phyloP scores from a whole-genome alignment of 2,888 invertebrate species.

The Psylliodes chrysocephalus region DNA sequence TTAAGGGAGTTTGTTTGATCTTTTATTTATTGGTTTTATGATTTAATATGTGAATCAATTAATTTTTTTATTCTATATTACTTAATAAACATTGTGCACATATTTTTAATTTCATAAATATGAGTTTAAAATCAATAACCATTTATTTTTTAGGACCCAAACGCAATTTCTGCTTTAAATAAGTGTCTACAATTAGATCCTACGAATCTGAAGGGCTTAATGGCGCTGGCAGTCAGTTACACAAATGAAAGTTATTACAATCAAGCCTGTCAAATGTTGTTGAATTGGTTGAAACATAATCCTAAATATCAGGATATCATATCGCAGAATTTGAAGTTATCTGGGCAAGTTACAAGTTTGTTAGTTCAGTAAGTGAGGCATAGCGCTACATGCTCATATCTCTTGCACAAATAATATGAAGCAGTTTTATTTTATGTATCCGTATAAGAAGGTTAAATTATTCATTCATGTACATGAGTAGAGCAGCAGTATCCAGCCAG shows the following conservation, averaged over 20 bases:
- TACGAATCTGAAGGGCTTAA: slow-evolving; percentile 82
- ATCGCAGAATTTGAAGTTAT: slow-evolving; percentile 66
- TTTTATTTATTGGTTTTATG: too few relatives aligned
- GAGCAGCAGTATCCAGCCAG: too few relatives aligned
- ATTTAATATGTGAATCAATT: too few relatives aligned
- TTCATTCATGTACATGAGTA: too few relatives aligned
- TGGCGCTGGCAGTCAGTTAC: slow-evolving; percentile 92
- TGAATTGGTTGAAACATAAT: slow-evolving; percentile 82
- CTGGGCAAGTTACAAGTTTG: slow-evolving; percentile 65
- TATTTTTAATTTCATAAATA: too few relatives aligned
- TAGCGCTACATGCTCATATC: slow-evolving; percentile 42
- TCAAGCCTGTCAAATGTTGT: slow-evolving; percentile 85
- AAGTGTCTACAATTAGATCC: slow-evolving; percentile 85
- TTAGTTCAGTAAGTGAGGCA: slow-evolving; percentile 63
- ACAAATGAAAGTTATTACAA: slow-evolving; percentile 96
- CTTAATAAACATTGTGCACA: too few relatives aligned
- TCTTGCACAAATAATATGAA: too few relatives aligned
- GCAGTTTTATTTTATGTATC: too few relatives aligned
- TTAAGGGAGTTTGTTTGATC: too few relatives aligned
- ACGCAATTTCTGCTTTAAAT: slow-evolving; percentile 91
- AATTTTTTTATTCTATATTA: too few relatives aligned
- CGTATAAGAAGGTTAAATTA: too few relatives aligned
- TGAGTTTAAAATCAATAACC: too few relatives aligned
- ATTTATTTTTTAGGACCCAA: slow-evolving; percentile 73
- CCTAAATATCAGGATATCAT: slow-evolving; percentile 83